Conservation (phyloP, 2,113 vertebrate species). For the Girardinichthys multiradiatus region DNA sequence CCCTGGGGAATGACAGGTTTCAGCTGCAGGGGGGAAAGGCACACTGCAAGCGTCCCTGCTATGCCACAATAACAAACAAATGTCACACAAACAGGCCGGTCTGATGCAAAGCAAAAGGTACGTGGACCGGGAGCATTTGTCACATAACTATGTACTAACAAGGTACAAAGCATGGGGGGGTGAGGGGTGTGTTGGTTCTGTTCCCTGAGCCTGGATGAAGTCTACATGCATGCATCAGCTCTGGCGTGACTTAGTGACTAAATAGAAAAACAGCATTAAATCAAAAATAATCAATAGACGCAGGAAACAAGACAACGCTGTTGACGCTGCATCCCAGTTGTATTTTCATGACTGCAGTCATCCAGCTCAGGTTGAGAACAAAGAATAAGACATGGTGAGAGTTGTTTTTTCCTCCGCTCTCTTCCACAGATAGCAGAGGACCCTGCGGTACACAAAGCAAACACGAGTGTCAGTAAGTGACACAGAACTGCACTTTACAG, state of each 20-base stretch:
- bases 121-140: slow-evolving; percentile 67
- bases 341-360: slow-evolving; percentile 55
- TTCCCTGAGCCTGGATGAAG: slow-evolving; percentile 52
- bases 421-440: slow-evolving; percentile 46
- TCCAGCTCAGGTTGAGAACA: slow-evolving; percentile 61
- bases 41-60: slow-evolving; percentile 66
- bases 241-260: slow-evolving; percentile 29
- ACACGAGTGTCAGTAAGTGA: slow-evolving; percentile 68
- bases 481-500: slow-evolving; percentile 75
- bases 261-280: slow-evolving; percentile 48
- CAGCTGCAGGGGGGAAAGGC: slow-evolving; percentile 80
- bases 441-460: slow-evolving; percentile 68
- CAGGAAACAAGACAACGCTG: slow-evolving; percentile 50
- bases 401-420: slow-evolving; percentile 24
- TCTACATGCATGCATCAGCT: slow-evolving; percentile 57
- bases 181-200: slow-evolving; percentile 16
- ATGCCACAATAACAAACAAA: slow-evolving; percentile 77
- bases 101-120: slow-evolving; percentile 64
- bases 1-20: slow-evolving; percentile 79
- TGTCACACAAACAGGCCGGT: slow-evolving; percentile 58
- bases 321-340: slow-evolving; percentile 55
- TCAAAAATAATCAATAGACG: slow-evolving; percentile 56
- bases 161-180: slow-evolving; percentile 58
- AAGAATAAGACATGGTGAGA: slow-evolving; percentile 57
- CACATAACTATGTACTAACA: slow-evolving; percentile 67